Evolutionary conservation across 2,888 invertebrate species (phyloP).

Genomic region (Stegophylla sp.): DNA sequence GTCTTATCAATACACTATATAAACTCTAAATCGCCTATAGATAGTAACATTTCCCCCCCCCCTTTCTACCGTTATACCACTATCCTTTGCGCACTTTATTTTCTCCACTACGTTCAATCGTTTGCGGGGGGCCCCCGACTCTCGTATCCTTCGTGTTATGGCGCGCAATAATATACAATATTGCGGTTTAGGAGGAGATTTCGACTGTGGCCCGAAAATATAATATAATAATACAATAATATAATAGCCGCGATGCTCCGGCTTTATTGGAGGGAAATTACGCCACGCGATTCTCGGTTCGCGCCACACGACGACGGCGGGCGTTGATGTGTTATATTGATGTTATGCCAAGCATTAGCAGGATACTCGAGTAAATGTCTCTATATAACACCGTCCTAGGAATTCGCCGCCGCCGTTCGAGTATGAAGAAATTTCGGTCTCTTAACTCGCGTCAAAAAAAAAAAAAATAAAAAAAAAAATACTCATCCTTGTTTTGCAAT

Average conservation of each 20-base stretch:
- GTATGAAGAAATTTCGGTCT: too few species aligned
- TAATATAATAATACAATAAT: too few species aligned
- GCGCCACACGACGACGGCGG: not conserved
- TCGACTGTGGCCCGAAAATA: constrained; percentile 4
- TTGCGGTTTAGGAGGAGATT: constrained; percentile 10
- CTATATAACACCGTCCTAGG: too few species aligned
- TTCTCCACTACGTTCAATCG: constrained; percentile 26
- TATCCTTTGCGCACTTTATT: too few species aligned
- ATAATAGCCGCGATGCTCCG: not conserved
- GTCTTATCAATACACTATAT: constrained; percentile 47
- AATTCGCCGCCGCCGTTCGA: too few species aligned
- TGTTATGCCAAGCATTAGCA: not conserved
- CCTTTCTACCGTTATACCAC: not conserved
- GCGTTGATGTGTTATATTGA: not conserved
- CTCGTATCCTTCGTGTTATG: not conserved
- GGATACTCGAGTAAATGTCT: too few species aligned
- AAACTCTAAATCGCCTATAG: constrained; percentile 7
- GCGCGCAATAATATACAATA: not conserved
- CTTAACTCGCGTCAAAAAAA: not conserved
- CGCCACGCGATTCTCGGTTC: not conserved
- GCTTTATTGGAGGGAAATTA: not conserved
- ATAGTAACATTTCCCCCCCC: not conserved
- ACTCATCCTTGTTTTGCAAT: not conserved
- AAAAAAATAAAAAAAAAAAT: not conserved
- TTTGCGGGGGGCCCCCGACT: not conserved